Evolutionary conservation across 2,888 invertebrate species (phyloP).

Genomic region (Tubulanus polymorphus): DNA sequence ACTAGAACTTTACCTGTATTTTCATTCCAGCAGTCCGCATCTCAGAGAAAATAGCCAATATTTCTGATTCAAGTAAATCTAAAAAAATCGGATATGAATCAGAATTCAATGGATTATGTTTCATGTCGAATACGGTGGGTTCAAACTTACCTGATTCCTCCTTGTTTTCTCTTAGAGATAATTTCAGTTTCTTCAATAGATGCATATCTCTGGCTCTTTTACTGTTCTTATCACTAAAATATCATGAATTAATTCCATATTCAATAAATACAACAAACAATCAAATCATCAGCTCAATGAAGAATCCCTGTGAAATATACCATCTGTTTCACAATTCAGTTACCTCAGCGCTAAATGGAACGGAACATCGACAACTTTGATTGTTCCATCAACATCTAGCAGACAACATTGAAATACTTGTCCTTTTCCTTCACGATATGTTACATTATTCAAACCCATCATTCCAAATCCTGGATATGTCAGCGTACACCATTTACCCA

Average conservation of each 20-base stretch:
- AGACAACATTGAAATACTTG: slow-evolving; percentile 63
- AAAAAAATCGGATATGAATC: too few relatives aligned
- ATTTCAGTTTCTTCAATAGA: slow-evolving; percentile 67
- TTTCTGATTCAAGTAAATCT: slow-evolving; percentile 29
- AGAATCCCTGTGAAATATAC: too few relatives aligned
- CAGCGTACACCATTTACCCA: slow-evolving; percentile 68
- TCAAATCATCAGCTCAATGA: too few relatives aligned
- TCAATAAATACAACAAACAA: too few relatives aligned
- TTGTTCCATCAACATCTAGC: slow-evolving; percentile 75
- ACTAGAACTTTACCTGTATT: slow-evolving; percentile 46
- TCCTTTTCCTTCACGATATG: slow-evolving; percentile 36
- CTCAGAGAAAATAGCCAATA: slow-evolving; percentile 38
- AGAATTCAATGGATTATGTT: too few relatives aligned
- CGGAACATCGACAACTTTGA: slow-evolving; percentile 81
- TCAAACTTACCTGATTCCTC: slow-evolving; percentile 34
- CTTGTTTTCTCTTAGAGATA: slow-evolving; percentile 42
- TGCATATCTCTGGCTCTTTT: slow-evolving; percentile 83
- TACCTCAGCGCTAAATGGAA: slow-evolving; percentile 79
- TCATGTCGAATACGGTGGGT: too few relatives aligned
- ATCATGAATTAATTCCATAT: too few relatives aligned
- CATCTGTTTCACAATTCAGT: too few relatives aligned
- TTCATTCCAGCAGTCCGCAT: slow-evolving; percentile 45
- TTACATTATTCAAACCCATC: slow-evolving; percentile 66
- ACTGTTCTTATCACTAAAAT: slow-evolving; percentile 73
- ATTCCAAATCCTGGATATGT: slow-evolving; percentile 77